These are phyloP conservation scores for Muraenolepis orangiensis DNA, from an alignment of 2,797 vertebrate species.

Conservation along the genomic window DNA sequence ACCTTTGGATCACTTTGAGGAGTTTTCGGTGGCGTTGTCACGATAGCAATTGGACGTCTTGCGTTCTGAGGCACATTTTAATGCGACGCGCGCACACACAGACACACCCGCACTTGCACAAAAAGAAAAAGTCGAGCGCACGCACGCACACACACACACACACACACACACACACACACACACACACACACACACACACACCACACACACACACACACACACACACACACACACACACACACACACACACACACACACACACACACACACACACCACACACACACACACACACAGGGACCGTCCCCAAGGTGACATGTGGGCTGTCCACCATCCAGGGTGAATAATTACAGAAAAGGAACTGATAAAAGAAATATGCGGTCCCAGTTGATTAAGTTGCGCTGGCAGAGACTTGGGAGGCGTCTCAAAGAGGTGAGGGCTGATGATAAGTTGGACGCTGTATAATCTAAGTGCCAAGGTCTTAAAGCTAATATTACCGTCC, in stretches of 20 bases:
- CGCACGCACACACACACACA: too few species aligned
- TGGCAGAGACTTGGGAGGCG: constrained; percentile 54
- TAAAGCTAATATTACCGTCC: constrained; percentile 1
- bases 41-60: constrained; percentile 40
- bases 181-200: constrained; percentile 4
- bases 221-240: constrained; percentile 12
- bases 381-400: constrained; percentile 67
- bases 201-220: constrained; percentile 8
- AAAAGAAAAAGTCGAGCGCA: constrained; percentile 16
- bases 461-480: constrained; percentile 41
- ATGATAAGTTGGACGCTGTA: constrained; percentile 56
- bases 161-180: constrained; percentile 1
- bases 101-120: constrained; percentile 6
- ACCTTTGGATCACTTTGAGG: constrained; percentile 61
- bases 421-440: constrained; percentile 65
- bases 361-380: constrained; percentile 67
- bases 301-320: constrained; percentile 60
- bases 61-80: constrained; percentile 40
- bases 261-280: constrained; percentile 1
- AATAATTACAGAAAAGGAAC: constrained; percentile 68
- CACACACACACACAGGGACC: constrained; percentile 9
- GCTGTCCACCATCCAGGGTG: constrained; percentile 59
- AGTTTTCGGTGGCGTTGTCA: constrained; percentile 52
- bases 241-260: neutral
- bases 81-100: constrained; percentile 23